Conservation (phyloP, 1,140 invertebrate species). For the Procambarus virginalis region DNA sequence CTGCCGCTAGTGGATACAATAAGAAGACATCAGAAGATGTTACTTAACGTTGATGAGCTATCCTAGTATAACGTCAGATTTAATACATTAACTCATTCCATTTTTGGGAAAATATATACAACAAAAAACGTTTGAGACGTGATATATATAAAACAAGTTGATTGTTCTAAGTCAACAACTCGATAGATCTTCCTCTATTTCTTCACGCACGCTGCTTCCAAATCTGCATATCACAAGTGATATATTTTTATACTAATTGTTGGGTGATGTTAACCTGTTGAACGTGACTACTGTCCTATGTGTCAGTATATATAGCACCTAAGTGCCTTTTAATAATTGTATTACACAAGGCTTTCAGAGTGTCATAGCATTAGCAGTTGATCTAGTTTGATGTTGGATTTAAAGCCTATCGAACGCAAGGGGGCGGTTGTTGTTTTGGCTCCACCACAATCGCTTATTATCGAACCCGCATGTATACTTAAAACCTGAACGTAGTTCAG, state of each 20-base stretch:
- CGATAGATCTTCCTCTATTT: not conserved
- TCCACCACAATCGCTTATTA: no score
- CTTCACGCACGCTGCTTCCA: slow-evolving; percentile 24
- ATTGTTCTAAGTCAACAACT: not conserved
- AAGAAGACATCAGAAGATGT: slow-evolving; percentile 12
- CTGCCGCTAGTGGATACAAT: slow-evolving; percentile 21
- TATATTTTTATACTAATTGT: slow-evolving; percentile 34
- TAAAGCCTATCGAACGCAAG: no score
- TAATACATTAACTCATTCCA: not conserved
- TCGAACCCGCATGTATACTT: no score
- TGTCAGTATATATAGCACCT: not conserved
- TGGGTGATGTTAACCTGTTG: not conserved
- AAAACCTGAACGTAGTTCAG: no score
- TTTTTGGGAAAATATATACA: not conserved
- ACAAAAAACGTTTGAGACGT: not conserved
- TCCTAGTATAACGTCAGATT: not conserved
- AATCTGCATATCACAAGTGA: slow-evolving; percentile 18
- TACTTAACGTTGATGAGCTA: not conserved
- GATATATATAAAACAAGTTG: not conserved
- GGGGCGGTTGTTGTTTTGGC: no score
- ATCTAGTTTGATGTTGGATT: no score
- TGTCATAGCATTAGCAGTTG: not conserved
- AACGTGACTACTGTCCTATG: not conserved
- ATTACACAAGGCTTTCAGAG: not conserved
- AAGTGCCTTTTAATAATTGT: not conserved